Evolutionary conservation across 1,140 invertebrate genomes (phyloP), one percentile per base, ranked within the genome.

Genomic region (Charaxes varanes): DNA sequence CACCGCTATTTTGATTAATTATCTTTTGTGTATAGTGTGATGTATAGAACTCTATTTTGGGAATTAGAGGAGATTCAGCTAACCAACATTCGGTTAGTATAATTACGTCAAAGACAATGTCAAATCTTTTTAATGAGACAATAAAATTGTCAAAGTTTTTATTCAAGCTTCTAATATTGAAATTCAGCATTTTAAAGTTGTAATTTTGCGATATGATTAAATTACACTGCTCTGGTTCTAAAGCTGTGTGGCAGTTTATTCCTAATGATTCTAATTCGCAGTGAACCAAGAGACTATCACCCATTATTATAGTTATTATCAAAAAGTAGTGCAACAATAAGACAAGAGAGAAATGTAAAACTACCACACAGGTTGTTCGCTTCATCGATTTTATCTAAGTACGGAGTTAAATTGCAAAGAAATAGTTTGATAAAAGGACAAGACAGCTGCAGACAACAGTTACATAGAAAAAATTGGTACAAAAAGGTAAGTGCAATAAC

Each of bases 1-100:
- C 52, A 26, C 53, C 57, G 21, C 56, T 41, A n/a, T 48, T 49
- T 36, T 53, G 44, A 16, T 60, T 50, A 14, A 37, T 42, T 21
- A 27, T 41, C 22, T 43, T 53, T 12, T 21, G 16, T 0, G 50
- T 53, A 15, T 28, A 33, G 22, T 24, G 36, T 2, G 30, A 6
- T 14, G 3, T 32, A 13, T 44, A 44, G 2, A 13, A 15, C 1
- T 11, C 6, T 8, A 50, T 11, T 22, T 30, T 14, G 18, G 41
- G 41, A 8, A 50, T 24, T 4, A 35, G n/a, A 7, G 17, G 7
- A 6, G 10, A 5, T 2, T 41, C 19, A 4, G 12, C 22, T 1
- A 47, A 11, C 44, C 44, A 47, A n/a, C 44, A 47, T 36, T 47
- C 44, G 2, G 22, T 47, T 30, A 47, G 21, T 11, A 47, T 31